Conservation (phyloP, 2,888 invertebrate genomes). For the Augochlorella aurata region DNA sequence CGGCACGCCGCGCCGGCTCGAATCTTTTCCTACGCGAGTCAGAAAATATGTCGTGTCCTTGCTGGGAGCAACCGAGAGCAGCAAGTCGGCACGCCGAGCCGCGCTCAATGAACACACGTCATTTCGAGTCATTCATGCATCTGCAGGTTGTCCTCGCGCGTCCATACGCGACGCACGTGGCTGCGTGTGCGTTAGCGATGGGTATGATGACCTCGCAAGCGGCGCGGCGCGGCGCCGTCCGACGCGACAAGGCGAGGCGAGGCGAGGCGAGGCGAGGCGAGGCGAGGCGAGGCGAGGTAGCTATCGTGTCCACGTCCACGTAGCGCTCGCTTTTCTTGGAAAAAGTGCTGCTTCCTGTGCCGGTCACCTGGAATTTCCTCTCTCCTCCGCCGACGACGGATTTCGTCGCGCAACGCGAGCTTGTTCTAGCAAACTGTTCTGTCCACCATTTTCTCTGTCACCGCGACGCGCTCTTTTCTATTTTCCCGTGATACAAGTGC, state of each 20-base stretch:
- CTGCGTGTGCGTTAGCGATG: conserved; percentile 56
- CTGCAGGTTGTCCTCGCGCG: conserved; percentile 76
- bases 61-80: conserved; percentile 71
- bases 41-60: conserved; percentile 78
- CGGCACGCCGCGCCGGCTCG: conserved; percentile 38
- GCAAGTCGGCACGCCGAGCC: conserved; percentile 68
- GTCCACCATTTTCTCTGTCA: background rate
- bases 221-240: background rate
- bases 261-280: background rate
- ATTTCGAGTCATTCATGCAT: conserved; percentile 80
- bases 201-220: conserved; percentile 52
- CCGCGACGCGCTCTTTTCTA: background rate
- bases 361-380: conserved; percentile 2
- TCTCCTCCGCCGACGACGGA: background rate
- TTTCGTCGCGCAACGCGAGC: too few relatives aligned
- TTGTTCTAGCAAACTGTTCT: background rate
- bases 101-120: conserved; percentile 79
- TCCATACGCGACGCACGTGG: conserved; percentile 65
- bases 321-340: conserved; percentile 3
- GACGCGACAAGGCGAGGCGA: background rate
- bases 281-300: background rate
- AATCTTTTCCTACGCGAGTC: conserved; percentile 60
- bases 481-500: too few relatives aligned
- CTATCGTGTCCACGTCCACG: background rate
- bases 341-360: conserved; percentile 1